Evolutionary conservation across 2,113 vertebrate species (phyloP), one percentile per base, ranked within the genome.

Genomic region (Dicentrarchus labrax): DNA sequence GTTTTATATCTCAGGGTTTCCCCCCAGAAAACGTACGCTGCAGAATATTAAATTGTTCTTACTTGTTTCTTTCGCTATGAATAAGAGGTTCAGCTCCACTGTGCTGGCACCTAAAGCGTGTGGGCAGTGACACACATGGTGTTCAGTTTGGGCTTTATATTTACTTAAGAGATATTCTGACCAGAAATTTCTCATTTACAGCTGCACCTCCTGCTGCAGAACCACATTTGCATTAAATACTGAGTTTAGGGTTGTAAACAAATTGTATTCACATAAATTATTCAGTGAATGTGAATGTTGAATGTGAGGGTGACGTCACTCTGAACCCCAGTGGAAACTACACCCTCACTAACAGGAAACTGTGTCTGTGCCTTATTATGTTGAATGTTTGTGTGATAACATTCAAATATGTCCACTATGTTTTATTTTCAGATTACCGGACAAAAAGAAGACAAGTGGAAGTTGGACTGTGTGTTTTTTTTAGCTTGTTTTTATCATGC

Each of bases 391-490:
- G 6, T 47, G 50, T 67, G 5, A 48, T 30, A 51, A 16, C 47
- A 21, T 56, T 41, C 0, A 57, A 11, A 8, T 17, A 6, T 43
- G 2, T 78, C 16, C 41, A 0, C 15, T 74, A 36, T 48, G 56
- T 53, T 78, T 72, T 47, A 38, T 67, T 88, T 78, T 64, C 51
- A 83, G 57, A 80, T 54, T 67, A 56, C 36, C 47, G 1, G 2
- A 36, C 30, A 66, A 48, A 39, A 30, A 53, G 62, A 81, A 9
- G 1, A 60, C 8, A 22, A 1, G 5, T 39, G 19, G 11, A 59
- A 19, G 60, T 16, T 7, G 16, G 16, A 45, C 13, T 64, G 8
- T 22, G 9, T 6, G 2, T 38, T 76, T 30, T 13, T 13, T 47
- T 10, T 10, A 12, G 45, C 13, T 47, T 47, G 45, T 47, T 47